Evolutionary conservation across 2,113 vertebrate genomes (phyloP), one percentile per base, ranked within the genome.

Genomic region (Charadrius vociferus): DNA sequence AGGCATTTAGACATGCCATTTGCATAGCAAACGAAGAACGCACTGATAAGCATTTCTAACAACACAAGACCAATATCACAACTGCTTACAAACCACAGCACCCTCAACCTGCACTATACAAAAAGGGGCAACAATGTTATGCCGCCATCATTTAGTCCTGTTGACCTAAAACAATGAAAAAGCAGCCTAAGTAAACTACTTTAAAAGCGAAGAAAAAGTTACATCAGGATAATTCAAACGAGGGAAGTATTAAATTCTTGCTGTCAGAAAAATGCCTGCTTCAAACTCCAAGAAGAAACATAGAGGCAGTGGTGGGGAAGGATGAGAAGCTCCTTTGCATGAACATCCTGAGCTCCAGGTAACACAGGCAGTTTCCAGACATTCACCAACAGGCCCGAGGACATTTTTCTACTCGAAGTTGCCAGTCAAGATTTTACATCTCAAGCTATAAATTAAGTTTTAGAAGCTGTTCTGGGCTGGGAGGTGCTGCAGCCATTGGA

Each of bases 21-120:
- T 75, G 77, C 41, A 23, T 1, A 21, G 72, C 30, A 74, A 91
- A 78, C 0, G 0, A 82, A 17, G 34, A 56, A 13, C 1, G 0
- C 41, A 20, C 17, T 27, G 14, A 47, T 3, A 34, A 50, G 11
- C 23, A 20, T 13, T 67, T 50, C 65, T 26, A 58, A 16, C 21
- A n/a, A 12, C 8, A 12, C 32, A 39, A 63, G 37, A 53, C 17
- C 36, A 78, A 3, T 0, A 19, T 1, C 34, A 7, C 12, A 26
- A 7, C 37, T 14, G 14, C 62, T 50, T 8, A 14, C 27, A 19
- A 32, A 20, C 66, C 3, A 11, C 2, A 0, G 55, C 55, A 55
- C 18, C 62, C 49, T n/a, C 70, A 10, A 3, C 58, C 63, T 6
- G 12, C 63, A n/a, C 50, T 27, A 3, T 0, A 6, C 26, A 10